phyloP scores from a whole-genome alignment of 2,888 invertebrate genomes.

The Cephonodes hylas region DNA sequence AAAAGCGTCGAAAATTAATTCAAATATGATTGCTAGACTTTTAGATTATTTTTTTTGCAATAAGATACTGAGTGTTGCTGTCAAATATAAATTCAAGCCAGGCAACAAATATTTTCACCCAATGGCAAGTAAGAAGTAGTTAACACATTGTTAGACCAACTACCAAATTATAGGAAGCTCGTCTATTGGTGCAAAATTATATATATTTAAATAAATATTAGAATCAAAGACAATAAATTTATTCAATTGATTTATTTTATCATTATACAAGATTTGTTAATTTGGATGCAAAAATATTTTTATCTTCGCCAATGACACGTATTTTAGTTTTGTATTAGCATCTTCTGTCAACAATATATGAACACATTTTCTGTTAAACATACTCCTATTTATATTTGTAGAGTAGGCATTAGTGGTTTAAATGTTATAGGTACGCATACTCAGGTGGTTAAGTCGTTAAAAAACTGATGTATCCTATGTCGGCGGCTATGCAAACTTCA shows the following conservation, averaged over 20 bases:
- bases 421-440: conserved; percentile 1
- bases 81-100: too few relatives aligned
- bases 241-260: conserved; percentile 58
- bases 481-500: not conserved
- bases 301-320: conserved; percentile 35
- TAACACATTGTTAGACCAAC: too few relatives aligned
- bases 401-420: conserved; percentile 10
- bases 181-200: too few relatives aligned
- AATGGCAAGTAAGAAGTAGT: too few relatives aligned
- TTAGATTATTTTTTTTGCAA: too few relatives aligned
- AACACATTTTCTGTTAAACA: conserved; percentile 4
- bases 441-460: conserved; percentile 15
- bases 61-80: too few relatives aligned
- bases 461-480: conserved; percentile 2
- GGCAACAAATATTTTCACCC: too few relatives aligned
- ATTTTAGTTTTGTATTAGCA: conserved; percentile 11
- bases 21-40: too few relatives aligned
- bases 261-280: conserved; percentile 65
- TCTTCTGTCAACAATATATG: conserved; percentile 4
- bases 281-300: conserved; percentile 72
- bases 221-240: conserved; percentile 22
- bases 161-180: too few relatives aligned
- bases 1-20: too few relatives aligned
- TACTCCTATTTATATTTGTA: conserved; percentile 5
- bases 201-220: not conserved